A percentile compares a stretch with the other conserved stretches of the same genome.
Evolutionary conservation across 92 coral and sea anemone species (phyloP).

Genomic region (Palythoa heliodiscus): DNA sequence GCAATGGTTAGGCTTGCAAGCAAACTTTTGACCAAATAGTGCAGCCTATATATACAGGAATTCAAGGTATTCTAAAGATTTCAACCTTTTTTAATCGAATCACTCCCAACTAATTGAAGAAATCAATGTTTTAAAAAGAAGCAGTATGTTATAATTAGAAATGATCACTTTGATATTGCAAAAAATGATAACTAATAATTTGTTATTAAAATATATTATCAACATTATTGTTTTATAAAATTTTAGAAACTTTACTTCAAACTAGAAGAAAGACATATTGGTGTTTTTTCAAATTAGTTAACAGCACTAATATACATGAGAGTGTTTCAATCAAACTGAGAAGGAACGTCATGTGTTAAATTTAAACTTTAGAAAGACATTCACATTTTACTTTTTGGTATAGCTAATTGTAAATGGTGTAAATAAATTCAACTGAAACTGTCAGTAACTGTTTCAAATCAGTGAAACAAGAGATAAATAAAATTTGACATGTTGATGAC

Average conservation of each 20-base stretch:
- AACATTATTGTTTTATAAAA: not conserved
- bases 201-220: not conserved
- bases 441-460: constrained; percentile 6
- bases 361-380: constrained; percentile 19
- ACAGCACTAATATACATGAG: not conserved
- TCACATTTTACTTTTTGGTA: constrained; percentile 6
- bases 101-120: constrained; percentile 16
- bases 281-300: constrained; percentile 4
- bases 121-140: constrained; percentile 6
- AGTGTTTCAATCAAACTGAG: constrained; percentile 8
- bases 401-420: not conserved
- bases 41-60: constrained; percentile 3
- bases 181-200: constrained; percentile 1
- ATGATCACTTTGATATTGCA: constrained; percentile 1
- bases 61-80: not conserved
- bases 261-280: constrained; percentile 6
- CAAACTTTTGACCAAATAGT: constrained; percentile 1
- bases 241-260: constrained; percentile 1
- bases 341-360: constrained; percentile 9
- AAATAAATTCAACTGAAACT: constrained; percentile 2
- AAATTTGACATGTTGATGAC: not conserved
- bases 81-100: not conserved
- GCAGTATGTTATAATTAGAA: constrained; percentile 3
- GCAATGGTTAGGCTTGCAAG: constrained; percentile 5
- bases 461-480: constrained; percentile 5